A percentile compares a stretch with the other conserved stretches of the same genome.
These are phyloP conservation scores for Semaprochilodus insignis DNA, from an alignment of 2,797 vertebrate genomes.

Conservation along the genomic window DNA sequence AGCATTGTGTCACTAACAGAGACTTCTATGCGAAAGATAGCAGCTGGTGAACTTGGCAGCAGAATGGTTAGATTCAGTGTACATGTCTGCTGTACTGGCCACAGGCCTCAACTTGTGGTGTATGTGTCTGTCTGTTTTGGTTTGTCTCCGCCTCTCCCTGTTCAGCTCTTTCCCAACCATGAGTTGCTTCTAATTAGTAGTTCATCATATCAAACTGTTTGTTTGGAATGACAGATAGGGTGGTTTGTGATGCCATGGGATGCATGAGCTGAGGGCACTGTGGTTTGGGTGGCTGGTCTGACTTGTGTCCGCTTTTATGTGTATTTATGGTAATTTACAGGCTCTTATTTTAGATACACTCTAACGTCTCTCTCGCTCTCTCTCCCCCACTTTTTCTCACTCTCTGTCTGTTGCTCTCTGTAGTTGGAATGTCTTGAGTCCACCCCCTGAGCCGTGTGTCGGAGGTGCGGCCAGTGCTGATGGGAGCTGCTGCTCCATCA, in stretches of 20 bases:
- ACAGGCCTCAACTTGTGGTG: conserved; percentile 16
- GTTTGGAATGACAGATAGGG: conserved; percentile 23
- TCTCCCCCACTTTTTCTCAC: conserved; percentile 19
- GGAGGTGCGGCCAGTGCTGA: conserved; percentile 72
- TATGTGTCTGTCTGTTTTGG: conserved; percentile 1
- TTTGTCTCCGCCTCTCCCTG: conserved; percentile 13
- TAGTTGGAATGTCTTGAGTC: conserved; percentile 85
- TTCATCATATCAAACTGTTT: conserved; percentile 6
- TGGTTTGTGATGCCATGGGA: not conserved
- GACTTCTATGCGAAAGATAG: conserved; percentile 72
- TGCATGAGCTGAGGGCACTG: conserved; percentile 7
- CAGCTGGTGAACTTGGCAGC: conserved; percentile 77
- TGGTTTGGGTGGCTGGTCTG: conserved; percentile 8
- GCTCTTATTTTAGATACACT: not conserved
- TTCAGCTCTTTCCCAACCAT: not conserved
- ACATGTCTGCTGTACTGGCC: not conserved
- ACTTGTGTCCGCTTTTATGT: conserved; percentile 24
- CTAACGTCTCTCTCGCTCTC: conserved; percentile 28
- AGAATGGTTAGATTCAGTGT: conserved; percentile 3
- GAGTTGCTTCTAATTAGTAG: conserved; percentile 15
- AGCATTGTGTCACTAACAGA: conserved; percentile 73
- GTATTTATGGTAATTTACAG: conserved; percentile 3
- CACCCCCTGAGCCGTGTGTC: conserved; percentile 67
- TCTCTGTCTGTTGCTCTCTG: conserved; percentile 26
- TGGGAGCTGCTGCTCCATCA: conserved; percentile 91